Base-by-base conservation (phyloP, 2,797 vertebrate species). In the Echeneis naucrates region DNA sequence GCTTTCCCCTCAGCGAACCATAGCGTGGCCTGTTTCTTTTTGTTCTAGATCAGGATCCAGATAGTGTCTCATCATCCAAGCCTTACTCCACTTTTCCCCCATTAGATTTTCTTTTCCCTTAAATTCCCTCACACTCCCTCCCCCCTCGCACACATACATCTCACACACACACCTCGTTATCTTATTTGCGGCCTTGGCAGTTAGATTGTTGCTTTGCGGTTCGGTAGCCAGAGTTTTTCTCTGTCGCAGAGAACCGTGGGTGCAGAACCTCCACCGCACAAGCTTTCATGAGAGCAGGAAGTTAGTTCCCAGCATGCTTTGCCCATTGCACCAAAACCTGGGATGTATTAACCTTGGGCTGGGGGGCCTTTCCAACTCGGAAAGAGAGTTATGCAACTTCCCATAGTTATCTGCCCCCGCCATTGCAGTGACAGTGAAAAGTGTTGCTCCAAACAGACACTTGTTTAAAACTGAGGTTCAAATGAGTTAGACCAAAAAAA, bases 111-210 rank as follows among this genome's bases (percentile, higher is more conserved):
- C 70, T 87, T 90, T 89, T 84, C 82, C 89, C 87, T 88, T 89
- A 84, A 91, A 89, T 91, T 91, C 88, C 90, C 88, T 89, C 85
- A 87, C 90, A 87, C 87, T 86, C 80, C 45, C 85, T 68, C 79
- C 75, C 62, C 69, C 75, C 72, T 72, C 56, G 17, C 84, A 75
- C 82, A 84, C 85, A 80, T 77, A 72, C 87, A 88, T 85, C 82
- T 87, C 72, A 54, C 89, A 87, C 89, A 91, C 91, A 90, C 92
- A 92, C 91, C 86, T 90, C 88, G 82, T 91, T 92, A 92, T 91
- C 87, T 91, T 90, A 91, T 92, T 93, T 91, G 90, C 88, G 92
- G 90, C 89, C 85, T 92, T 94, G 91, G 91, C 89, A 92, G 90
- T 69, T 87, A 78, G 85, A 88, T 90, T 90, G 85, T 88, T 91